These are phyloP conservation scores for Pandion haliaetus DNA, from an alignment of 2,113 vertebrate genomes.

Conservation along the genomic window DNA sequence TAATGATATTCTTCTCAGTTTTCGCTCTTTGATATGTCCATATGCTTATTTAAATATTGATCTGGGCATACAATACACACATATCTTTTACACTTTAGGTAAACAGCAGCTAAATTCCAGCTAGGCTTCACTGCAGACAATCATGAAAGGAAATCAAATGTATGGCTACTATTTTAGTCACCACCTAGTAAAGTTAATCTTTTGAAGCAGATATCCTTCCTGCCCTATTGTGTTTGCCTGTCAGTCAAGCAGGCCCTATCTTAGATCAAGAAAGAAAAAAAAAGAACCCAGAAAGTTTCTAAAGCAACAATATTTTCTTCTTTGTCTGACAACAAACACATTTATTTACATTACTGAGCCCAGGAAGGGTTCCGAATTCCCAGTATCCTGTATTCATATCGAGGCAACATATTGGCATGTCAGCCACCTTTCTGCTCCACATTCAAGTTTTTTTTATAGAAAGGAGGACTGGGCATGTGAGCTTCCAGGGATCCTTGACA, in stretches of 20 bases:
- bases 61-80: background rate
- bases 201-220: background rate
- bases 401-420: background rate
- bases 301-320: background rate
- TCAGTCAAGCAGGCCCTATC: background rate
- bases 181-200: background rate
- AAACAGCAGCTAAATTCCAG: background rate
- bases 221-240: background rate
- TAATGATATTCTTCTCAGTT: background rate
- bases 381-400: background rate
- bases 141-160: background rate
- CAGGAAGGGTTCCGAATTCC: background rate
- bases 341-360: background rate
- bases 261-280: background rate
- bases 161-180: background rate
- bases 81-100: background rate
- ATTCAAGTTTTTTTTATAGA: background rate
- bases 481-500: background rate
- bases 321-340: background rate
- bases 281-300: rapidly evolving
- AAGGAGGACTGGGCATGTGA: background rate
- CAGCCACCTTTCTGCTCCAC: background rate
- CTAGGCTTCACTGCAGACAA: background rate
- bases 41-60: background rate
- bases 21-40: background rate